Evolutionary conservation across 2,888 invertebrate genomes (phyloP).

Genomic region (Labia minor): DNA sequence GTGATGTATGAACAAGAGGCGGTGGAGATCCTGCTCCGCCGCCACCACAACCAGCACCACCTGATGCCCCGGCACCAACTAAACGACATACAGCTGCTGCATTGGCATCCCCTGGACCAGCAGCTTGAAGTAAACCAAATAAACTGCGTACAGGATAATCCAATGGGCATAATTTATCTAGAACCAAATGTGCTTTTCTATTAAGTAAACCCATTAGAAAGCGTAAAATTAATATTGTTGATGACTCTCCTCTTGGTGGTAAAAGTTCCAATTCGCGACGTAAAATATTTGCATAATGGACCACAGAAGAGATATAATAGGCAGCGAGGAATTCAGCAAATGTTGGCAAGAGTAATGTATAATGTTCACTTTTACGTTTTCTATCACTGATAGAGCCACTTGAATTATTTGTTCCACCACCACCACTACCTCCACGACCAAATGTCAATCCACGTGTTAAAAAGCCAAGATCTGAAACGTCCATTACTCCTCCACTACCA

Average conservation of each 20-base stretch:
- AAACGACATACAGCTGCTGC: slow-evolving; percentile 42
- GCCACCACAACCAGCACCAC: slow-evolving; percentile 27
- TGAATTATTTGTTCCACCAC: slow-evolving; percentile 29
- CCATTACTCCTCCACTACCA: slow-evolving; percentile 31
- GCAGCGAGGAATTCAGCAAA: slow-evolving; percentile 45
- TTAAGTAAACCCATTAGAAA: slow-evolving; percentile 43
- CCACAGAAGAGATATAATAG: slow-evolving; percentile 44
- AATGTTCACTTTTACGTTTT: slow-evolving; percentile 28
- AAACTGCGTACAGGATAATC: slow-evolving; percentile 44
- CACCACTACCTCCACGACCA: slow-evolving; percentile 30
- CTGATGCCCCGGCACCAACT: slow-evolving; percentile 37
- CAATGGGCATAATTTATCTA: slow-evolving; percentile 41
- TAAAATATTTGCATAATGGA: slow-evolving; percentile 41
- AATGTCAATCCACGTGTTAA: slow-evolving; percentile 38
- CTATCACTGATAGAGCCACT: slow-evolving; percentile 35
- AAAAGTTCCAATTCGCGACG: slow-evolving; percentile 43
- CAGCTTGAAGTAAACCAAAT: slow-evolving; percentile 42
- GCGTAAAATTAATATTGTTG: slow-evolving; percentile 37
- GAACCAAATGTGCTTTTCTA: slow-evolving; percentile 40
- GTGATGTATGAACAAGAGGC: slow-evolving; percentile 35
- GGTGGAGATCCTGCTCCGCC: slow-evolving; percentile 21
- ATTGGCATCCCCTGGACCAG: slow-evolving; percentile 43
- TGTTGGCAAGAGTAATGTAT: slow-evolving; percentile 41
- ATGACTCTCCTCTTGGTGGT: slow-evolving; percentile 25
- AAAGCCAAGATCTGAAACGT: slow-evolving; percentile 37